These are phyloP conservation scores for Hyalella azteca DNA, from an alignment of 2,888 invertebrate species.

Conservation along the genomic window DNA sequence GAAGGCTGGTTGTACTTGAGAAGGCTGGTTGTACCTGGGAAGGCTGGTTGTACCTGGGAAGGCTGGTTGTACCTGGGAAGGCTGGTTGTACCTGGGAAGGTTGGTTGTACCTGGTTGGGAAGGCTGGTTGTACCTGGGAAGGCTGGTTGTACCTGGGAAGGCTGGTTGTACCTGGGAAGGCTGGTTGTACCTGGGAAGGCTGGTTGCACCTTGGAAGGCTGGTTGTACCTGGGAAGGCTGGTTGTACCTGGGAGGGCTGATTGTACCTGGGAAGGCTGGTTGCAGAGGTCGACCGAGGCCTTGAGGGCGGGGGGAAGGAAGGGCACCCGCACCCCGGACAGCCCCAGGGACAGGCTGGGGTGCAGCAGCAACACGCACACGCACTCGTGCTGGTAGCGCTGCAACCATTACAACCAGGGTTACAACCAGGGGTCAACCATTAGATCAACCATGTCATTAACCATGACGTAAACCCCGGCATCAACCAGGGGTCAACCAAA, in stretches of 20 bases:
- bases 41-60: neutral
- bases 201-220: too few relatives aligned
- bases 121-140: neutral
- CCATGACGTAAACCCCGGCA: too few relatives aligned
- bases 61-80: neutral
- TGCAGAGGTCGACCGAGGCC: conserved; percentile 52
- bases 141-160: neutral
- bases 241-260: neutral
- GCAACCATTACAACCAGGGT: neutral
- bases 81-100: neutral
- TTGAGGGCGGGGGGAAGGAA: conserved; percentile 56
- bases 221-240: neutral
- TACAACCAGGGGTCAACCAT: too few relatives aligned
- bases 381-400: conserved; percentile 56
- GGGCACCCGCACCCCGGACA: conserved; percentile 50
- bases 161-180: neutral
- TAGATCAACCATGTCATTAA: too few relatives aligned
- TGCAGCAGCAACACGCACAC: conserved; percentile 54
- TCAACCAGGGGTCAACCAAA: too few relatives aligned
- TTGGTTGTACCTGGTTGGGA: neutral
- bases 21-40: too few relatives aligned
- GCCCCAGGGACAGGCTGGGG: conserved; percentile 50
- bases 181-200: neutral
- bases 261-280: conserved; percentile 34
- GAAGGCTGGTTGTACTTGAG: too few relatives aligned